phyloP scores from a whole-genome alignment of 2,113 vertebrate species.

The Enhydra lutris region DNA sequence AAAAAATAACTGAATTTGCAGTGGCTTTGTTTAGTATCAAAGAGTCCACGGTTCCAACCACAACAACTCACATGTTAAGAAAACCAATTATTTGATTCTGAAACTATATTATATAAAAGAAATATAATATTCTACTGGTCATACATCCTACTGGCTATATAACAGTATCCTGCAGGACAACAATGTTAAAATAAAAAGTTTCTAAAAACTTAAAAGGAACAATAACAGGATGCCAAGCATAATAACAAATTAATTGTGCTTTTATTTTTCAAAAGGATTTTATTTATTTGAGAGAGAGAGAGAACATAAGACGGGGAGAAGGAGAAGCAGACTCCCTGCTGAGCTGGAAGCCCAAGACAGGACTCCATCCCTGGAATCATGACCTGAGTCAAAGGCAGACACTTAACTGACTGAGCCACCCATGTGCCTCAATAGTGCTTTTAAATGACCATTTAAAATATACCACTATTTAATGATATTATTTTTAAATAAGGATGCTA shows the following conservation, averaged over 20 bases:
- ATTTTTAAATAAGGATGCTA: conserved; percentile 5
- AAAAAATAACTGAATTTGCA: neutral
- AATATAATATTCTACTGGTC: neutral
- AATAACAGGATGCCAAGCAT: neutral
- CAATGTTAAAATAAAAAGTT: neutral
- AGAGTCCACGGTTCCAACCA: neutral
- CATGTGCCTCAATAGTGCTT: neutral
- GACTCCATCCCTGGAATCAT: no score
- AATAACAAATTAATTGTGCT: neutral
- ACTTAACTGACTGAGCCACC: no score
- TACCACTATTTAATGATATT: neutral
- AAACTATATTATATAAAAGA: neutral
- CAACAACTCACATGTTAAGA: neutral
- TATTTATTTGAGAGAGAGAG: no score
- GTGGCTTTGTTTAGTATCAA: neutral
- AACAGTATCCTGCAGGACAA: neutral
- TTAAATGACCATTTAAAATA: conserved; percentile 12
- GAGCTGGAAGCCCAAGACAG: no score
- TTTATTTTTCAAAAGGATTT: no score
- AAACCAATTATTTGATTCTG: neutral
- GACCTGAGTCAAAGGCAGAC: no score
- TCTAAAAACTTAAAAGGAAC: conserved; percentile 24
- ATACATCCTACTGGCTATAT: neutral
- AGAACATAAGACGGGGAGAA: no score
- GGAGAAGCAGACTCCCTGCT: no score